Evolutionary conservation across 2,888 invertebrate genomes (phyloP), one percentile per base, ranked within the genome.

Genomic region (Cosmorhoe ocellata): DNA sequence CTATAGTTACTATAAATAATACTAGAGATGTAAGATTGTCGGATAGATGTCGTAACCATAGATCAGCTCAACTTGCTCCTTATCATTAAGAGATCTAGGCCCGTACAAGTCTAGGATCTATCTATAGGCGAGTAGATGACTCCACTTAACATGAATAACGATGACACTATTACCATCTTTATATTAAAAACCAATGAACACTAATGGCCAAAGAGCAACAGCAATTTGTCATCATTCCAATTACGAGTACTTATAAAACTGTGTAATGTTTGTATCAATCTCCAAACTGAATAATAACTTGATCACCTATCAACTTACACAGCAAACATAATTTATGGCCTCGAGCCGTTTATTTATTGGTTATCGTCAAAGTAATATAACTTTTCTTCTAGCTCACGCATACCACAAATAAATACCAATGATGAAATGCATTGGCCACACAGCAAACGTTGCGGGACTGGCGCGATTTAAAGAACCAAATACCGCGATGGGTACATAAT

Each of bases 231-330:
- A 49, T 42, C 27, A 22, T 28, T 39, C 43, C 33, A 43, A 43
- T 43, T 39, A 38, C 12, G 32, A 34, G n/a, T n/a, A n/a, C n/a
- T n/a, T n/a, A n/a, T n/a, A n/a, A n/a, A 28, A 34, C 34, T 13
- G 10, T 26, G 27, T 41, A 42, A 39, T 47, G 43, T 40, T 46
- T 43, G 28, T 34, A 52, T 42, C 42, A 32, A 38, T 43, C 22
- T 39, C 33, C 22, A 18, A 49, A 49, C 42, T 22, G 43, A 34
- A 50, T 50, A 43, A 45, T 51, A 45, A 40, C 40, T 33, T 45
- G 45, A 59, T 51, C 32, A 41, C 41, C 49, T 31, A 56, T 59
- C 48, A 47, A 54, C 49, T 40, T 37, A 52, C 44, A 53, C 49
- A 52, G 31, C 40, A 51, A 54, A 44, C 39, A 33, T 56, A 49